These are phyloP conservation scores for Cenopis cana DNA, from an alignment of 2,888 invertebrate species.

Conservation along the genomic window DNA sequence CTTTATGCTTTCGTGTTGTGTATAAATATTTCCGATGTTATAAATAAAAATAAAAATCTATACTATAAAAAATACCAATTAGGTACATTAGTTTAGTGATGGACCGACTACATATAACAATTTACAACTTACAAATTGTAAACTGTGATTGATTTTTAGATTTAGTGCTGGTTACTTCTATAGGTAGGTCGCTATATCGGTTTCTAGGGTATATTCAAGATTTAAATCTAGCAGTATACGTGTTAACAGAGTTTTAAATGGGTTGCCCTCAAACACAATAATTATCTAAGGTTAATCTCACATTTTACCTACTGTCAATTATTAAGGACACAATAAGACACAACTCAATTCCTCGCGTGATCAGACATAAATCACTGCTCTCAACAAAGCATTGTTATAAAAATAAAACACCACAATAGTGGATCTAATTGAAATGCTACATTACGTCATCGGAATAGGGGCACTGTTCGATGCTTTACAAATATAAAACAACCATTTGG, in stretches of 20 bases:
- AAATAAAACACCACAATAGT: conserved; percentile 64
- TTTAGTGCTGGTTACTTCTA: no score
- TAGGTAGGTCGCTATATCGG: no score
- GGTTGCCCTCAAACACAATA: conserved; percentile 21
- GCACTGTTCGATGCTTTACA: conserved; percentile 77
- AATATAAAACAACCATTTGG: conserved; percentile 85
- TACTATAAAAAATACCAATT: no score
- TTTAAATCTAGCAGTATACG: no score
- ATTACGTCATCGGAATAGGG: conserved; percentile 77
- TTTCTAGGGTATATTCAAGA: no score
- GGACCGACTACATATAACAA: not conserved
- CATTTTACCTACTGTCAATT: conserved; percentile 37
- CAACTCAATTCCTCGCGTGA: conserved; percentile 56
- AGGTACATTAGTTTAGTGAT: not conserved
- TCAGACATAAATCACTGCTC: conserved; percentile 61
- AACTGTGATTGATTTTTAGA: no score
- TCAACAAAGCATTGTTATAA: conserved; percentile 70
- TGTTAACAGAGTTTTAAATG: conserved; percentile 12
- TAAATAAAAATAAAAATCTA: no score
- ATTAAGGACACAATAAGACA: conserved; percentile 53
- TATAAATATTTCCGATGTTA: no score
- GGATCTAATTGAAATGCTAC: conserved; percentile 80
- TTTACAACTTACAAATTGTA: no score
- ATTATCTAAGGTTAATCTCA: conserved; percentile 29
- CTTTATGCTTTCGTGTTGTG: no score